Base-by-base conservation (phyloP, 2,888 invertebrate genomes). In the Melikaiella ostensackeni region DNA sequence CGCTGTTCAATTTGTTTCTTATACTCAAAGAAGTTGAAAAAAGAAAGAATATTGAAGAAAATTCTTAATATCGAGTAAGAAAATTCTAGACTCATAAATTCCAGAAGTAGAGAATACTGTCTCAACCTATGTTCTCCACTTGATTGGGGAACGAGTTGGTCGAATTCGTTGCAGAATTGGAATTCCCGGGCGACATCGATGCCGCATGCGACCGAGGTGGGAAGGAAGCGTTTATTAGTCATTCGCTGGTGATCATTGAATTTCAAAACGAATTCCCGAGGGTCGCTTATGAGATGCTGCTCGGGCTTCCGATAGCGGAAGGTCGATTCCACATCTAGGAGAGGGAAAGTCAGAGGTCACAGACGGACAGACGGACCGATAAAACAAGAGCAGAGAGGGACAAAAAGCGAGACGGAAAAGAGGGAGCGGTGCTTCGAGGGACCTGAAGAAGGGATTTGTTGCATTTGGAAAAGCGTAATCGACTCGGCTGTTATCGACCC, bases 401-500 rank as follows among this genome's bases (percentile, higher is more conserved):
- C 46, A 59, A 55, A 64, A 77, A 64, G 21, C 66, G 59, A 79
- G 73, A 83, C 78, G 83, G 79, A 57, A 74, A 79, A 79, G 75
- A 63, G 73, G 63, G 50, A 33, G 74, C 77, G 75, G 42, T 66
- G 42, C 66, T 70, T 70, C 50, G 42, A 55, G 70, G 70, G 70
- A 21, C 30, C 70, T 73, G 77, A 79, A 38, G 70, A 77, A 62
- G 79, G 77, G 59, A 66, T 42, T 63, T 42, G 70, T 76, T 62
- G 76, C 78, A 61, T 66, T 75, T 57, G 62, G 80, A 79, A 80
- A 82, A 79, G 81, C 75, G 55, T 62, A 55, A 81, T 70, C 70
- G 70, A 79, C 78, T 77, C 76, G 81, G 80, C 76, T 79, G 82
- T 83, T 88, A 89, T 89, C 88, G 90, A 90, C 87, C 89, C 85